Evolutionary conservation across 2,888 invertebrate species (phyloP).

Genomic region (Quadroppia sp.): DNA sequence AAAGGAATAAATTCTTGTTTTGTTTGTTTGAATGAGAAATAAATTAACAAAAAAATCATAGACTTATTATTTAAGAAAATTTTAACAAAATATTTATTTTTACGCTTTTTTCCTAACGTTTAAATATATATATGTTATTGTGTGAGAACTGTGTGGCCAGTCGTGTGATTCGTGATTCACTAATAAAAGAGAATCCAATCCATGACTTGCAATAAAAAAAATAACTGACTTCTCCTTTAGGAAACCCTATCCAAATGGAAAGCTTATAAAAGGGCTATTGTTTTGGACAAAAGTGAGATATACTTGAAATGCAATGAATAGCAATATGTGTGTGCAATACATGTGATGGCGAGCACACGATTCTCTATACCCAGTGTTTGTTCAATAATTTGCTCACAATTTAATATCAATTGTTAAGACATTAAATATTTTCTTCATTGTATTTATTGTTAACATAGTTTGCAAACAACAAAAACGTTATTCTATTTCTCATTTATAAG

Average conservation of each 20-base stretch:
- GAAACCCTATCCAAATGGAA: slow-evolving; percentile 7
- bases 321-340: too few species aligned
- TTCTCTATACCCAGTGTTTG: too few species aligned
- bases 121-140: not conserved
- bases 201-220: slow-evolving; percentile 11
- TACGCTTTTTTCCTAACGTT: not conserved
- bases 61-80: not conserved
- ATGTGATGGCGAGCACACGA: too few species aligned
- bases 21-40: not conserved
- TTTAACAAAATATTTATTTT: not conserved
- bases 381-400: too few species aligned
- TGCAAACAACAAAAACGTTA: too few species aligned
- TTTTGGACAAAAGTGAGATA: too few species aligned
- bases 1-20: too few species aligned
- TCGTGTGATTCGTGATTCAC: not conserved
- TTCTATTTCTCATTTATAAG: too few species aligned
- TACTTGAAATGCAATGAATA: too few species aligned
- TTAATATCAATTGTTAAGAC: too few species aligned
- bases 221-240: not conserved
- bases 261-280: not conserved
- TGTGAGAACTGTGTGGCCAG: not conserved
- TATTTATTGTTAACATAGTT: too few species aligned
- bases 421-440: too few species aligned
- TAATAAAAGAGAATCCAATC: not conserved
- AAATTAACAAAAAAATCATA: not conserved